Percentiles rank a stretch among this genome's conserved stretches.
phyloP scores from a whole-genome alignment of 2,888 invertebrate species.

The Opisthograptis luteolata region DNA sequence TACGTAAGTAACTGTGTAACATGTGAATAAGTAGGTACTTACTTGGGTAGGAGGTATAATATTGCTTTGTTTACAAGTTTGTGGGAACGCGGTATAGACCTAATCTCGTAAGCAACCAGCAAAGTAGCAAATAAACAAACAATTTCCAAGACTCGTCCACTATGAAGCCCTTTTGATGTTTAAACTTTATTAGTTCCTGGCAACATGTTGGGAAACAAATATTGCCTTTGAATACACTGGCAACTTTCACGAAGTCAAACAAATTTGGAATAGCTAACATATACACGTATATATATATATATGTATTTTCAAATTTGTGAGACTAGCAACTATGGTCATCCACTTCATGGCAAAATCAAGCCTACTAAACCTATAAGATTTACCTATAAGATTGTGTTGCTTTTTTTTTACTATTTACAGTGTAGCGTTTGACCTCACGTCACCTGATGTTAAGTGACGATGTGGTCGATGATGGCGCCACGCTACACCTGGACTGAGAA shows the following conservation, averaged over 20 bases:
- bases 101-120: conserved; percentile 29
- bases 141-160: conserved; percentile 22
- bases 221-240: conserved; percentile 7
- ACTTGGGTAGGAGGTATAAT: conserved; percentile 13
- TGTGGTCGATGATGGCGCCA: too few species aligned
- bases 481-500: too few species aligned
- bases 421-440: too few species aligned
- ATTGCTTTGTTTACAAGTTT: conserved; percentile 27
- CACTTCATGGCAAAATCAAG: too few species aligned
- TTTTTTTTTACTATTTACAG: too few species aligned
- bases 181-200: conserved; percentile 28
- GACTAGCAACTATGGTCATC: too few species aligned
- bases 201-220: conserved; percentile 12
- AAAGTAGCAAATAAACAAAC: conserved; percentile 28
- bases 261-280: conserved; percentile 4
- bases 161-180: conserved; percentile 28
- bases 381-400: too few species aligned
- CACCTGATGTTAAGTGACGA: too few species aligned
- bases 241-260: conserved; percentile 11
- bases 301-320: too few species aligned
- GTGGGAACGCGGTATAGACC: conserved; percentile 21
- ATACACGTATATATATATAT: too few species aligned
- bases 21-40: conserved; percentile 8
- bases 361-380: too few species aligned
- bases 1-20: conserved; percentile 8